These are phyloP conservation scores for Machimus atricapillus DNA, from an alignment of 2,888 invertebrate species.

Conservation along the genomic window DNA sequence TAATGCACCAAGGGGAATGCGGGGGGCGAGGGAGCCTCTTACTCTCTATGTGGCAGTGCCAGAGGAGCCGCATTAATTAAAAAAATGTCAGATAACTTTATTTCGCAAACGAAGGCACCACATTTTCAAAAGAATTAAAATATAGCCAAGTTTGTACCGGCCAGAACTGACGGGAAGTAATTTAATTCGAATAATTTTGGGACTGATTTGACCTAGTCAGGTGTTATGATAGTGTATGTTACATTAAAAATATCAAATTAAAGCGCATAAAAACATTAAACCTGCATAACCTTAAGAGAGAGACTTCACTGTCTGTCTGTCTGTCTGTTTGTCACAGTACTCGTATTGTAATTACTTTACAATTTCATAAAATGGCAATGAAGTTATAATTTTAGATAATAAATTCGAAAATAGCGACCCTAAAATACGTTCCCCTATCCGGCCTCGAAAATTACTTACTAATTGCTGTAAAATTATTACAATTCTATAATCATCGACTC, in stretches of 20 bases:
- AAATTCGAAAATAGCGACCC: too few species aligned
- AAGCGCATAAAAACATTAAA: too few species aligned
- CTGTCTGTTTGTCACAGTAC: too few species aligned
- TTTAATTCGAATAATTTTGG: neutral
- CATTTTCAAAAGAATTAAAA: neutral
- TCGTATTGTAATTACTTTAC: too few species aligned
- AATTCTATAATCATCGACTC: too few species aligned
- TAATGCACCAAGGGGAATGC: neutral
- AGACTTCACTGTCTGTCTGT: too few species aligned
- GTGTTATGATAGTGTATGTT: neutral
- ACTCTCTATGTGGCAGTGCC: neutral
- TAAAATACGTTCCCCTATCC: too few species aligned
- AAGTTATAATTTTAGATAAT: too few species aligned
- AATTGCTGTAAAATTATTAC: too few species aligned
- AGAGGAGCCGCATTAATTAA: neutral
- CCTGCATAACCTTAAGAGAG: too few species aligned
- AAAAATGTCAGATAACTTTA: neutral
- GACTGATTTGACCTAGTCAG: neutral
- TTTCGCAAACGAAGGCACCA: neutral
- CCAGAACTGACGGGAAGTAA: neutral
- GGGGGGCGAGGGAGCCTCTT: neutral
- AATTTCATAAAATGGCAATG: too few species aligned
- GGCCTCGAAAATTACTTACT: too few species aligned
- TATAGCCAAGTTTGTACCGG: neutral
- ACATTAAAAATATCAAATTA: neutral